A percentile compares a stretch with the other conserved stretches of the same genome.
Evolutionary conservation across 2,888 invertebrate genomes (phyloP).

Genomic region (Agrochola lota): DNA sequence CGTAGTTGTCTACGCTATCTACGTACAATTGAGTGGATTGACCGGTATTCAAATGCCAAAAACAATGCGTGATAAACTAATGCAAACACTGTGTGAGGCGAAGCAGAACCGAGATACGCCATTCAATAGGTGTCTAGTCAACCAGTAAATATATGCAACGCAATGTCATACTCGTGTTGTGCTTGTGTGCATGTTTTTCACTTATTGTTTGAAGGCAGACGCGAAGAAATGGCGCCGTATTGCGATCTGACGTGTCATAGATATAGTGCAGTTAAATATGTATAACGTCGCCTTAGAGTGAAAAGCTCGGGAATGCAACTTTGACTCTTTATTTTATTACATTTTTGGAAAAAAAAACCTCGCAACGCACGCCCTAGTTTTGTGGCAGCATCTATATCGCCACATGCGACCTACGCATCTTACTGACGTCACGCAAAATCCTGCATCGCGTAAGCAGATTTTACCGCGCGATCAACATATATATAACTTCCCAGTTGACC

Average conservation of each 20-base stretch:
- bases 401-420: too few species aligned
- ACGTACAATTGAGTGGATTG: constrained; percentile 41
- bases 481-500: too few species aligned
- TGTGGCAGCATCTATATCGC: too few species aligned
- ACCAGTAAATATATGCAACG: constrained; percentile 23
- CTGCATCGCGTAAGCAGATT: too few species aligned
- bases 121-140: constrained; percentile 16
- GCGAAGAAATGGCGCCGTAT: not conserved
- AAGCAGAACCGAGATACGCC: constrained; percentile 30
- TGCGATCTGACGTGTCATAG: not conserved
- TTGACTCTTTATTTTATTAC: too few species aligned
- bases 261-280: too few species aligned
- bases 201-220: not conserved
- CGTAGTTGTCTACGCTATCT: constrained; percentile 51
- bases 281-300: too few species aligned
- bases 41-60: constrained; percentile 59
- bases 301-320: too few species aligned
- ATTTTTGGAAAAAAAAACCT: too few species aligned
- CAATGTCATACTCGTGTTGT: not conserved
- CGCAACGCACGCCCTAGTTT: too few species aligned
- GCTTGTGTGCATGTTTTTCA: constrained; percentile 1
- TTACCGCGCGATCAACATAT: too few species aligned
- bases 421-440: too few species aligned
- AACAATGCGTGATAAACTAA: constrained; percentile 49
- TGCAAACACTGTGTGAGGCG: constrained; percentile 42